Percentiles rank a stretch among this genome's conserved stretches.
These are phyloP conservation scores for Drosophila fungiperda DNA, from an alignment of 2,888 invertebrate genomes.

Conservation along the genomic window DNA sequence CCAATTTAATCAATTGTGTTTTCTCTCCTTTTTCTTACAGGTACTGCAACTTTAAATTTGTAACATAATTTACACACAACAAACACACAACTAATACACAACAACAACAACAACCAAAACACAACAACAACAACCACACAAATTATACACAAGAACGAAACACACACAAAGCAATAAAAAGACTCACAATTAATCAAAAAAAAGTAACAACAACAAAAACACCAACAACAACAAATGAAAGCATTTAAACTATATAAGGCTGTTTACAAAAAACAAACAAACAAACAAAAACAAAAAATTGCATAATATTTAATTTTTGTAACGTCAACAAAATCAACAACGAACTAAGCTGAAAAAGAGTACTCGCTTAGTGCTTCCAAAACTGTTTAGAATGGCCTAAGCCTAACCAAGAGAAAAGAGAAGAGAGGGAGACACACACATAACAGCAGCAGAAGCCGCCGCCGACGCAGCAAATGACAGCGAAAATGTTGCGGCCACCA, in stretches of 20 bases:
- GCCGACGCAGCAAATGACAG: slow-evolving; percentile 31
- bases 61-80: slow-evolving; percentile 27
- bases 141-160: neutral
- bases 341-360: slow-evolving; percentile 31
- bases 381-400: slow-evolving; percentile 24
- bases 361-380: slow-evolving; percentile 36
- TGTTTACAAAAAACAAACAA: slow-evolving; percentile 29
- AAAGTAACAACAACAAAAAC: slow-evolving; percentile 17
- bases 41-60: slow-evolving; percentile 66
- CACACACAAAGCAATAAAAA: slow-evolving; percentile 64
- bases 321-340: slow-evolving; percentile 21
- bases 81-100: slow-evolving; percentile 14
- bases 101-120: slow-evolving; percentile 11
- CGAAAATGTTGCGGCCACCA: slow-evolving; percentile 63
- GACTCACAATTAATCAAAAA: slow-evolving; percentile 59
- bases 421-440: slow-evolving; percentile 1
- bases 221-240: slow-evolving; percentile 30
- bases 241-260: slow-evolving; percentile 63
- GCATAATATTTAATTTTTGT: slow-evolving; percentile 10
- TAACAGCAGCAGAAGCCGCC: slow-evolving; percentile 11
- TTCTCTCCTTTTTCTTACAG: slow-evolving; percentile 47
- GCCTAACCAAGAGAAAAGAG: slow-evolving; percentile 7
- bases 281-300: slow-evolving; percentile 8
- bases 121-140: slow-evolving; percentile 15
- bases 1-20: slow-evolving; percentile 15